Percentiles rank a stretch among this genome's conserved stretches.
Evolutionary conservation across 2,797 vertebrate genomes (phyloP).

Genomic region (Neolamprologus multifasciatus): DNA sequence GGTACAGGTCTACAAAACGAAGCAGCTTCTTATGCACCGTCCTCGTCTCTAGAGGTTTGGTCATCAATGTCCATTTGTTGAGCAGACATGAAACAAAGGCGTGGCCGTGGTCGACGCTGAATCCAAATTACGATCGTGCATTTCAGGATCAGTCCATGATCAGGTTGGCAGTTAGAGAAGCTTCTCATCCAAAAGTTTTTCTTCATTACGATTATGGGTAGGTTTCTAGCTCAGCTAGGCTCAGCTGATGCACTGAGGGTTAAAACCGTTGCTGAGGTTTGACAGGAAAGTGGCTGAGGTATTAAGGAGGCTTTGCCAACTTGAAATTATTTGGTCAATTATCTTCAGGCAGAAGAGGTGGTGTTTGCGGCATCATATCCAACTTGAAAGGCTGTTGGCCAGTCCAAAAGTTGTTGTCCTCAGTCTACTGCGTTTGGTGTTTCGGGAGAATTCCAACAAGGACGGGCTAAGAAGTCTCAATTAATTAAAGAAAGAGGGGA

Average conservation of each 20-base stretch:
- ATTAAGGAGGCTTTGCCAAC: constrained; percentile 44
- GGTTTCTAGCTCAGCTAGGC: constrained; percentile 1
- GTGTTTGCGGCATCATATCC: constrained; percentile 46
- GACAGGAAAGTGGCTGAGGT: constrained; percentile 43
- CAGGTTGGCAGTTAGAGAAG: constrained; percentile 24
- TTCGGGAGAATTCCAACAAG: constrained; percentile 66
- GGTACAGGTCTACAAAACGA: constrained; percentile 87
- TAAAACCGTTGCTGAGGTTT: constrained; percentile 44
- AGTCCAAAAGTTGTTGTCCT: constrained; percentile 61
- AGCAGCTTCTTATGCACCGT: constrained; percentile 79
- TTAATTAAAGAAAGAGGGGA: background rate
- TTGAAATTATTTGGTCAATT: constrained; percentile 50
- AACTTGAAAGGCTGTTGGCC: constrained; percentile 51
- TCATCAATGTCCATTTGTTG: constrained; percentile 55
- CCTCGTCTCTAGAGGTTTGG: constrained; percentile 71
- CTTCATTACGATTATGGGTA: constrained; percentile 3
- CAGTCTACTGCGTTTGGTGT: constrained; percentile 67
- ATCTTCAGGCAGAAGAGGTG: constrained; percentile 39
- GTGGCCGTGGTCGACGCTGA: constrained; percentile 45
- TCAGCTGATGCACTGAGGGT: constrained; percentile 46
- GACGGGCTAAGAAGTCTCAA: constrained; percentile 73
- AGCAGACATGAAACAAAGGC: constrained; percentile 52
- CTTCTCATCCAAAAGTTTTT: constrained; percentile 18
- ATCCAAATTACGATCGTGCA: constrained; percentile 52
- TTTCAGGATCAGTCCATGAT: constrained; percentile 16